These are phyloP conservation scores for Intellagama lesueurii DNA, from an alignment of 2,797 vertebrate species.

Conservation along the genomic window DNA sequence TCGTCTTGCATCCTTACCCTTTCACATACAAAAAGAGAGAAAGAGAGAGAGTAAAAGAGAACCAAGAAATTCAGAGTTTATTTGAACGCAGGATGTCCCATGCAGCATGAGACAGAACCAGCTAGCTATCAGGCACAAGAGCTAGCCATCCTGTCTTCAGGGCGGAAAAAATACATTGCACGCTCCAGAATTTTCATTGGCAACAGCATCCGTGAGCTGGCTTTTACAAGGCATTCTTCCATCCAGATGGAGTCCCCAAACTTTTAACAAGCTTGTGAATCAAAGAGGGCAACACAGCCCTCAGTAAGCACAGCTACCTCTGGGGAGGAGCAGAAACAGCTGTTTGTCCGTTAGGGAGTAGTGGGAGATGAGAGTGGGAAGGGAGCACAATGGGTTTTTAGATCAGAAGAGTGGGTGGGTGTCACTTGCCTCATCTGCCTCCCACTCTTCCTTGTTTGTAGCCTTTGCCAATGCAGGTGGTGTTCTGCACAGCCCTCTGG, in stretches of 20 bases:
- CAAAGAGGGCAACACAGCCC: slow-evolving; percentile 13
- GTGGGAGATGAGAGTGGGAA: neutral
- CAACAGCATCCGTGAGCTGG: neutral
- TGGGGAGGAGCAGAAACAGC: slow-evolving; percentile 30
- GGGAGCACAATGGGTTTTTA: neutral
- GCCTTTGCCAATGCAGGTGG: slow-evolving; percentile 23
- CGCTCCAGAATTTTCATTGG: slow-evolving; percentile 8
- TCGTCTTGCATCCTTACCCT: neutral
- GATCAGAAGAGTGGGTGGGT: slow-evolving; percentile 12
- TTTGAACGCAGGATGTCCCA: neutral
- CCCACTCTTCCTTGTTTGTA: slow-evolving; percentile 13
- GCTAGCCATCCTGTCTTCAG: too few relatives aligned
- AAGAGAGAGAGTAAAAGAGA: too few relatives aligned
- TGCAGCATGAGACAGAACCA: too few relatives aligned
- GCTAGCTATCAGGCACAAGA: neutral
- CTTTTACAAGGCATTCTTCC: slow-evolving; percentile 5
- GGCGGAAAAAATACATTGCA: neutral
- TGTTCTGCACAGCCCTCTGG: slow-evolving; percentile 13
- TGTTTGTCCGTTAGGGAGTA: slow-evolving; percentile 29
- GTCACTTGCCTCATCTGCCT: slow-evolving; percentile 16
- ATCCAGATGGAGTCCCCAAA: slow-evolving; percentile 27
- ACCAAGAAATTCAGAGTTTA: too few relatives aligned
- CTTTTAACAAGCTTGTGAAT: slow-evolving; percentile 28
- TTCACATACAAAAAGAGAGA: neutral
- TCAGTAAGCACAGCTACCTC: neutral